A percentile compares a stretch with the other conserved stretches of the same genome.
phyloP scores from a whole-genome alignment of 2,113 vertebrate species.

The Cryptomyrus ogoouensis region DNA sequence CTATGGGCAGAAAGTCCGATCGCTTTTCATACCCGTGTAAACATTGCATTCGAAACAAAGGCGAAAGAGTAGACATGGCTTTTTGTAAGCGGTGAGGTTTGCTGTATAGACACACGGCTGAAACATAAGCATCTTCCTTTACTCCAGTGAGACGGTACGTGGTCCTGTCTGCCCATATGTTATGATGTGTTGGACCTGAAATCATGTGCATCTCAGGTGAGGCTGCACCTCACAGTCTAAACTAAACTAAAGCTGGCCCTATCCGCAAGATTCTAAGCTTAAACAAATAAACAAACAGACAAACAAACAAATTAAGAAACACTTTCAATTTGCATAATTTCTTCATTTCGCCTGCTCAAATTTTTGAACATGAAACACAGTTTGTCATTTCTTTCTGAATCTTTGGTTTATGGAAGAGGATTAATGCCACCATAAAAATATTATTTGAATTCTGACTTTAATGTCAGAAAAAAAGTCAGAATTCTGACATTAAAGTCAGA shows the following conservation, averaged over 20 bases:
- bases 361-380: neutral
- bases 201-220: neutral
- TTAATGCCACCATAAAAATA: too few species aligned
- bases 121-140: slow-evolving; percentile 33
- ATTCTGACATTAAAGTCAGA: too few species aligned
- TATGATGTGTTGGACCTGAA: neutral
- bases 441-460: too few species aligned
- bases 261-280: neutral
- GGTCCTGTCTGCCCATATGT: neutral
- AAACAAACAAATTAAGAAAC: neutral
- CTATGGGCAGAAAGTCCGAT: neutral
- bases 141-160: slow-evolving; percentile 27
- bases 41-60: neutral
- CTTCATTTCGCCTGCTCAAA: neutral
- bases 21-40: neutral
- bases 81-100: slow-evolving; percentile 22
- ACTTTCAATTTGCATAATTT: neutral
- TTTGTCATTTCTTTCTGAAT: neutral
- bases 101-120: slow-evolving; percentile 26
- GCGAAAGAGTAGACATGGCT: neutral
- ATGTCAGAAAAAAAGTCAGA: too few species aligned
- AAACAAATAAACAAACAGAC: neutral
- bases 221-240: neutral
- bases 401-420: neutral
- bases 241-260: neutral